phyloP scores from a whole-genome alignment of 2,797 vertebrate species.

The Eulemur coronatus region DNA sequence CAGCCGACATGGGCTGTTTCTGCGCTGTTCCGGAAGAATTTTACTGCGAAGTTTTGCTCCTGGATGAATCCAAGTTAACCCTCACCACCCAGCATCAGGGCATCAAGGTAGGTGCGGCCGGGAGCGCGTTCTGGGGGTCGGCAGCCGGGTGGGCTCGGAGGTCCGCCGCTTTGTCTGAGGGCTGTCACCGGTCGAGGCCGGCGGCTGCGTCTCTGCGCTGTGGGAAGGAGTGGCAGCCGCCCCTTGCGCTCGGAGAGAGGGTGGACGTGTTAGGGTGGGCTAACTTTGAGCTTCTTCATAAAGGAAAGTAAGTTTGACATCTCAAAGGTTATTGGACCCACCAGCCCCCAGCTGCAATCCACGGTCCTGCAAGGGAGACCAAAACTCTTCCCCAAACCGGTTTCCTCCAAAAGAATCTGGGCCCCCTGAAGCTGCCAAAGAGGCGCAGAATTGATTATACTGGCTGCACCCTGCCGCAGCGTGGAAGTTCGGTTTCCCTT shows the following conservation, averaged over 20 bases:
- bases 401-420: background rate
- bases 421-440: background rate
- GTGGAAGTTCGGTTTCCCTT: background rate
- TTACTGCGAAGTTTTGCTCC: conserved; percentile 93
- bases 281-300: background rate
- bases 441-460: background rate
- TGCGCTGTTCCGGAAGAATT: conserved; percentile 92
- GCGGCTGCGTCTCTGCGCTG: background rate
- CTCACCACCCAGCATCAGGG: conserved; percentile 91
- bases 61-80: conserved; percentile 92
- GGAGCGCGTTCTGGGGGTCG: background rate
- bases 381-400: background rate
- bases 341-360: background rate
- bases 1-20: conserved; percentile 90
- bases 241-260: background rate
- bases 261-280: background rate
- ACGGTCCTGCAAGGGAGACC: background rate
- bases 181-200: background rate
- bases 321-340: background rate
- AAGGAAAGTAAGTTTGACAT: conserved; percentile 26
- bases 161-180: conserved; percentile 43
- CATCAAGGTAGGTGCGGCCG: conserved; percentile 87
- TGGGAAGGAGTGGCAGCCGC: background rate
- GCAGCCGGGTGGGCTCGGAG: background rate
- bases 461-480: background rate